Base-by-base conservation (phyloP, 2,888 invertebrate genomes). In the Eueremaeus valkanovi region DNA sequence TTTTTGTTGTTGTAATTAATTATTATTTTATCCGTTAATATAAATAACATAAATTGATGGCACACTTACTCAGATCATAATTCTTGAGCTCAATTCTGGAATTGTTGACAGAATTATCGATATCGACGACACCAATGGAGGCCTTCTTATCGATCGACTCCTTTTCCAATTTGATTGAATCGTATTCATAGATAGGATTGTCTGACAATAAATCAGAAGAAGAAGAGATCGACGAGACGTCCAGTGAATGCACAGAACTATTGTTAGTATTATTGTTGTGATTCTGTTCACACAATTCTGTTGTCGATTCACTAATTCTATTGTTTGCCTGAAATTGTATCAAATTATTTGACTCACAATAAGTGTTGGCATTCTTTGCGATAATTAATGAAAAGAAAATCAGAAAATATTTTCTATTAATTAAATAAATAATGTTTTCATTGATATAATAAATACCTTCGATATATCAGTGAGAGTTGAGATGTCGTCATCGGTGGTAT, bases 11-110 rank as follows among this genome's bases (percentile, higher is more conserved):
- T n/a, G n/a, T n/a, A n/a, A n/a, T n/a, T n/a, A n/a, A 42, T 42
- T 11, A 42, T 42, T n/a, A n/a, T n/a, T n/a, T n/a, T n/a, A n/a
- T n/a, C n/a, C n/a, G n/a, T n/a, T n/a, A n/a, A n/a, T n/a, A n/a
- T n/a, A n/a, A n/a, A n/a, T n/a, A n/a, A n/a, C n/a, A n/a, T n/a
- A n/a, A n/a, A n/a, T n/a, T n/a, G 18, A 24, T 2, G 1, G 3
- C n/a, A 55, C 2, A 70, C 75, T 55, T 70, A 75, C 75, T 75
- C 21, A 75, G 36, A 40, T 75, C 75, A 40, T 55, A 58, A 11
- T 75, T 40, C 24, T 75, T 75, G 18, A 75, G 51, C 18, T 31
- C 27, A 5, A 75, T 31, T 31, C 27, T 33, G 6, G 70, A 36
- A 0, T 40, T 72, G 36, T 40, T 51, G 18, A 45, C 29, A 9